phyloP scores from a whole-genome alignment of 2,888 invertebrate genomes.

The Phytoseiulus persimilis region DNA sequence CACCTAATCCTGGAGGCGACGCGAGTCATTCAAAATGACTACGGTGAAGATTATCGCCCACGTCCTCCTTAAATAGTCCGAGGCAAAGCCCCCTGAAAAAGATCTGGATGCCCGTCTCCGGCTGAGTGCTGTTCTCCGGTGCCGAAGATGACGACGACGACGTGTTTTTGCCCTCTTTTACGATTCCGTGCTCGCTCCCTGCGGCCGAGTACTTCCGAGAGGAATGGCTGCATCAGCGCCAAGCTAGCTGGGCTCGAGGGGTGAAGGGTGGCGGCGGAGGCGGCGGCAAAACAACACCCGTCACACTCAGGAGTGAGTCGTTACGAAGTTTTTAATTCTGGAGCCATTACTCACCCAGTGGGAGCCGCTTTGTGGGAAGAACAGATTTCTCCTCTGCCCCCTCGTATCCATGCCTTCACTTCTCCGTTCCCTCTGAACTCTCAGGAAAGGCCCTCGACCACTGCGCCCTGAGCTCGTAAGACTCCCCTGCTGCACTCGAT shows the following conservation, averaged over 20 bases:
- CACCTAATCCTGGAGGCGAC: not conserved
- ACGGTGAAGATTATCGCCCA: not conserved
- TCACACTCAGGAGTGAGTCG: constrained; percentile 25
- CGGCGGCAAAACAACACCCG: not conserved
- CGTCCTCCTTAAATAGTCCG: not conserved
- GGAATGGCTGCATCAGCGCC: not conserved
- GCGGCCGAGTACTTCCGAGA: not conserved
- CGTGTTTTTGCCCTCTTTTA: not conserved
- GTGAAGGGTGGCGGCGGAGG: not conserved
- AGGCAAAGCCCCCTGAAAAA: too few species aligned
- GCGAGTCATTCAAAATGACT: not conserved
- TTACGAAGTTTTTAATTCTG: constrained; percentile 38
- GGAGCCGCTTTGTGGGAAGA: not conserved
- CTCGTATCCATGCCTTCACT: not conserved
- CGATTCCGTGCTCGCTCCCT: not conserved
- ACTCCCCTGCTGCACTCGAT: not conserved
- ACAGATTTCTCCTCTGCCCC: not conserved
- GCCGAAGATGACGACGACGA: not conserved
- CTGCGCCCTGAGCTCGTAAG: not conserved
- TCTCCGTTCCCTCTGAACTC: not conserved
- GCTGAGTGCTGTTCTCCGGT: not conserved
- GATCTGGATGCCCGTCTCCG: too few species aligned
- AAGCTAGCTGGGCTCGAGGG: not conserved
- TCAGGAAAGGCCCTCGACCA: not conserved
- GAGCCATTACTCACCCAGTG: constrained; percentile 36